Evolutionary conservation across 2,888 invertebrate genomes (phyloP).

Genomic region (Drepana falcataria): DNA sequence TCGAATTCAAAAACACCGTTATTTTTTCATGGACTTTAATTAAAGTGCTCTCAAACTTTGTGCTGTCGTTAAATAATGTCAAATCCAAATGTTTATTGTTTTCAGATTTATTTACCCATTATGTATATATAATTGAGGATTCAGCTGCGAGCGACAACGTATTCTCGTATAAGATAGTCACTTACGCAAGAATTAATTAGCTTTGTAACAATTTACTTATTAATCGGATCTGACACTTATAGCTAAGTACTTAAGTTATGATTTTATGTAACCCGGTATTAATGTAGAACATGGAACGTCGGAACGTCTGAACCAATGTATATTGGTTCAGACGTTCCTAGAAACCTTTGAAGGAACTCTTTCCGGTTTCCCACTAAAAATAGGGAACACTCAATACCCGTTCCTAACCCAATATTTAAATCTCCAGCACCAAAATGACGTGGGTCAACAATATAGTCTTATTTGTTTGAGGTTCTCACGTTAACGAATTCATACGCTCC

Average conservation of each 20-base stretch:
- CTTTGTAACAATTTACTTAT: too few relatives aligned
- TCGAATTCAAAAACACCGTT: conserved; percentile 2
- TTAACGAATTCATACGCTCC: conserved; percentile 1
- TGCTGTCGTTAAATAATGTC: neutral
- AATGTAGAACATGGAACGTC: neutral
- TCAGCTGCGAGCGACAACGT: too few relatives aligned
- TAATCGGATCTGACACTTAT: too few relatives aligned
- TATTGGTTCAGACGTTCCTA: neutral
- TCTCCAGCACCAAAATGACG: conserved; percentile 24
- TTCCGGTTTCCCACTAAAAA: conserved; percentile 8
- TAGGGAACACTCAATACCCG: conserved; percentile 13
- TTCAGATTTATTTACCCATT: neutral
- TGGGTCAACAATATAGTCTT: conserved; percentile 27
- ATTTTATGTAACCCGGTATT: too few relatives aligned
- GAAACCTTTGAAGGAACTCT: conserved; percentile 7
- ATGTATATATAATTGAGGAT: too few relatives aligned
- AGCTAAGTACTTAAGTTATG: too few relatives aligned
- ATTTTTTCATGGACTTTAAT: conserved; percentile 1
- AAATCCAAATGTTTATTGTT: neutral
- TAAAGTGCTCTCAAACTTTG: neutral
- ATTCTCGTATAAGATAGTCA: neutral
- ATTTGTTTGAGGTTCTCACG: conserved; percentile 39
- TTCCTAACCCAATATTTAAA: conserved; percentile 35
- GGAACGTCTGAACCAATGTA: neutral
- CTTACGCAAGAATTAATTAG: too few relatives aligned